phyloP scores from a whole-genome alignment of 2,888 invertebrate species.

The Amphipoea oculea region DNA sequence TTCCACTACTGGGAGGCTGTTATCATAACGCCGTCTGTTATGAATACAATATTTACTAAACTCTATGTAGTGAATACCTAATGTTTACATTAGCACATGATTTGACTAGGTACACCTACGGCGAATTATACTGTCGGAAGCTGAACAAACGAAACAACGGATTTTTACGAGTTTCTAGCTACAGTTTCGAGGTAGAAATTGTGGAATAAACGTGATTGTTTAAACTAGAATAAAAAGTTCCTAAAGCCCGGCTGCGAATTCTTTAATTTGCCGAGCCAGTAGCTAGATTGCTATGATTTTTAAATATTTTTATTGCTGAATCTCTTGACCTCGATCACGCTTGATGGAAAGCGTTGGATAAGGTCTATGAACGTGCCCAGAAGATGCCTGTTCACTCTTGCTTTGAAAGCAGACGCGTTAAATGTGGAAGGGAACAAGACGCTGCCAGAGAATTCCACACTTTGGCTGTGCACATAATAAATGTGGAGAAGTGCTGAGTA shows the following conservation, averaged over 20 bases:
- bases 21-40: slow-evolving; percentile 48
- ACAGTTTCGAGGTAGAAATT: slow-evolving; percentile 8
- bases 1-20: slow-evolving; percentile 37
- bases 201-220: background rate
- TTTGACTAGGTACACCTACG: background rate
- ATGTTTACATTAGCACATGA: slow-evolving; percentile 25
- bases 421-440: background rate
- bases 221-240: background rate
- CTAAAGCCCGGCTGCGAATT: background rate
- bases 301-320: background rate
- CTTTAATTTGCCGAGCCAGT: background rate
- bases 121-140: slow-evolving; percentile 14
- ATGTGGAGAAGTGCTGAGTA: too few relatives aligned
- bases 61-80: slow-evolving; percentile 20
- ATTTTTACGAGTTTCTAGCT: slow-evolving; percentile 8
- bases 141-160: slow-evolving; percentile 30
- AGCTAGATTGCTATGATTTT: background rate
- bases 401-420: background rate
- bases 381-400: background rate
- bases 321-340: background rate
- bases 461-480: background rate
- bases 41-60: slow-evolving; percentile 59
- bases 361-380: background rate
- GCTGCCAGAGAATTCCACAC: too few relatives aligned
- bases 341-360: background rate